These are phyloP conservation scores for Manis crassicaudata DNA, from an alignment of 2,797 vertebrate genomes.

Conservation along the genomic window DNA sequence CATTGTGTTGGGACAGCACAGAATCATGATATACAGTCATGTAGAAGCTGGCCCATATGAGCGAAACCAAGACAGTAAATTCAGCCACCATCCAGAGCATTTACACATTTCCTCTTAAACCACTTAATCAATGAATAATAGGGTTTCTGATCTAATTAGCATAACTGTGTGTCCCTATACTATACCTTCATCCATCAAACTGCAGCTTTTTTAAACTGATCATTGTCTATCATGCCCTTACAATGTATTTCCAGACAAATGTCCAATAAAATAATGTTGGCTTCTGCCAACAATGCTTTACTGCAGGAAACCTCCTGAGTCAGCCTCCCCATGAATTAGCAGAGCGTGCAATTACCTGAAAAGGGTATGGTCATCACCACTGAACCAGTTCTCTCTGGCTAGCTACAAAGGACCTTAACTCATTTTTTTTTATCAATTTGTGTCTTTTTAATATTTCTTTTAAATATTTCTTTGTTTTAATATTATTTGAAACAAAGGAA, in stretches of 20 bases:
- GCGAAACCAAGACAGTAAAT: neutral
- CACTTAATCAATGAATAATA: neutral
- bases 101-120: neutral
- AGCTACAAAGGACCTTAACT: neutral
- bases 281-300: neutral
- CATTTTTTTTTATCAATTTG: neutral
- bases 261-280: conserved; percentile 10
- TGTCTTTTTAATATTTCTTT: neutral
- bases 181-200: neutral
- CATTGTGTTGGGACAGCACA: neutral
- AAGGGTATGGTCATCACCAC: neutral
- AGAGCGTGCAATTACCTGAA: neutral
- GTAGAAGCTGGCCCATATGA: neutral
- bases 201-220: neutral
- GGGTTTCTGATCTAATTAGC: conserved; percentile 37
- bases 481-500: neutral
- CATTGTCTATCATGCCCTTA: neutral
- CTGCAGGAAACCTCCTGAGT: neutral
- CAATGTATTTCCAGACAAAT: conserved; percentile 15
- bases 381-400: neutral
- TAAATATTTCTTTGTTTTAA: neutral
- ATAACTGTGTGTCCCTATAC: neutral
- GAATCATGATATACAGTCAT: neutral
- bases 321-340: neutral
- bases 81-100: neutral